phyloP scores from a whole-genome alignment of 2,797 vertebrate genomes.

The Amazona ochrocephala region DNA sequence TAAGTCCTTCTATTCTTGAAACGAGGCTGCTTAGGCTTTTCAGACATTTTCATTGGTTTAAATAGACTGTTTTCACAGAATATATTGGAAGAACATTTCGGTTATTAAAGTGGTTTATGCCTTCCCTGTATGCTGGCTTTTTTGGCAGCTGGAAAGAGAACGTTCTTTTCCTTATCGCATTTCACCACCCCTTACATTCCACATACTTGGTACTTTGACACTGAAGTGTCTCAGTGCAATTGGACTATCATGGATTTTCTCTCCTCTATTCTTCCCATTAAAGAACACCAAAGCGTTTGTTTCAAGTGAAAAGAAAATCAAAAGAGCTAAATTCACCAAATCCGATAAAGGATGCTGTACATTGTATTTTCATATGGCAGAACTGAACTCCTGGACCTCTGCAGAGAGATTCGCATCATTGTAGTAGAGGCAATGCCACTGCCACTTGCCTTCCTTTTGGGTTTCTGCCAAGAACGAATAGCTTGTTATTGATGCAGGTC shows the following conservation, averaged over 20 bases:
- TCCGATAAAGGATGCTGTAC: background rate
- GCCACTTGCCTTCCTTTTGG: constrained; percentile 11
- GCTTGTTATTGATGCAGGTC: background rate
- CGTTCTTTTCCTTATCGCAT: background rate
- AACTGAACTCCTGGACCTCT: background rate
- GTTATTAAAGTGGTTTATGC: background rate
- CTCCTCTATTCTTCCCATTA: background rate
- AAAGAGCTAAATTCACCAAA: background rate
- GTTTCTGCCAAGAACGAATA: constrained; percentile 3
- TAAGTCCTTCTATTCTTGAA: background rate
- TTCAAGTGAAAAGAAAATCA: background rate
- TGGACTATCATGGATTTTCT: background rate
- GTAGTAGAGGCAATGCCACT: background rate
- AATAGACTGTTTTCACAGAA: background rate
- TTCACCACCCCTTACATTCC: background rate
- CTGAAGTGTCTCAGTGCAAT: background rate
- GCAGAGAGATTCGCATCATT: background rate
- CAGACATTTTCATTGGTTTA: background rate
- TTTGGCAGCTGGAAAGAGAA: background rate
- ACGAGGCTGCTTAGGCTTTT: background rate
- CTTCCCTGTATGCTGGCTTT: background rate
- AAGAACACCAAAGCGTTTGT: background rate
- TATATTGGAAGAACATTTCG: background rate
- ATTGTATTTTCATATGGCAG: background rate
- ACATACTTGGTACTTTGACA: background rate